Base-by-base conservation (phyloP, 2,113 vertebrate species). In the Notothenia rossii region DNA sequence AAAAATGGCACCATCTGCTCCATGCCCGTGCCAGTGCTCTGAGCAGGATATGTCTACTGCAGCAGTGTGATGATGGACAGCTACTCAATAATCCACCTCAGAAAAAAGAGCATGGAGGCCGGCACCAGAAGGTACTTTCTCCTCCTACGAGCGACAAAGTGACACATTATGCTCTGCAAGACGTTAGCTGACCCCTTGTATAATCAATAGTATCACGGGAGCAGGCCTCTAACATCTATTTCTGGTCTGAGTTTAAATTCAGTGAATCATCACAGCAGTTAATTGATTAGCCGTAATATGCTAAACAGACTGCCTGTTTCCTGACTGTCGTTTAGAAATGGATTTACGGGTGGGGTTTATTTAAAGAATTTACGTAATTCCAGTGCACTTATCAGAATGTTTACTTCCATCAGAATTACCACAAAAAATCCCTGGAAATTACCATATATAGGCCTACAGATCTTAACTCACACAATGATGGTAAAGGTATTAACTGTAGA, bases 1-100 rank as follows among this genome's bases (percentile, higher is more conserved):
- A 91, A 79, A 89, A 83, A 92, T 85, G 81, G 68, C 72, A 82
- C 81, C 89, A 91, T 91, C 89, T 92, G 90, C 80, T 91, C 78
- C 61, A 51, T 70, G 67, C 76, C 75, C 49, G 77, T 90, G 90
- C 79, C 83, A 82, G 77, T 17, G 74, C 69, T 83, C 78, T 56
- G 50, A 67, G 51, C 79, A 70, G 82, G 70, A 86, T 81, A 33
- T 56, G 75, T 88, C 82, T 68, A 72, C 88, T 63, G 64, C 29
- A 62, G 67, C 54, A 25, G 40, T 12, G 53, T 46, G 43, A 43
- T 88, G 89, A 92, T 79, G 58, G 88, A 88, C 91, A 83, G 84
- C 60, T 82, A 77, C 67, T 92, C 89, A 79, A 92, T 92, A 90
- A 86, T 82, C 84, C 70, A 72, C 68, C 80, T 74, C 56, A 72